Evolutionary conservation across 2,113 vertebrate species (phyloP), one percentile per base, ranked within the genome.

Genomic region (Eublepharis macularius): DNA sequence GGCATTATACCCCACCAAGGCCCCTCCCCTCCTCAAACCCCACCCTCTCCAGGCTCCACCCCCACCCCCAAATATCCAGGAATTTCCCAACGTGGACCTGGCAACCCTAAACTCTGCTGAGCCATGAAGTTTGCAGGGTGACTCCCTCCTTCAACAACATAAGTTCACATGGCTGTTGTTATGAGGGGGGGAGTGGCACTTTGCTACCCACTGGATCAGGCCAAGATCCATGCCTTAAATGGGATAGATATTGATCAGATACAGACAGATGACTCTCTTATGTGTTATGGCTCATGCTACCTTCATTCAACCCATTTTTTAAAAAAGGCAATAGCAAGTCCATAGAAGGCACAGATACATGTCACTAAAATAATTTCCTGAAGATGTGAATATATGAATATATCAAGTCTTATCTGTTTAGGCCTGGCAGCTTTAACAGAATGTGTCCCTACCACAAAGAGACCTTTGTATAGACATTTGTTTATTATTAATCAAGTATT

Each of bases 311-410:
- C 2, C 70, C 70, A 43, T 26, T 72, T 6, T 45, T 26, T 29
- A 36, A 65, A 12, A 68, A n/a, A 0, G 68, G 63, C 41, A 32
- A 60, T 17, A 34, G 81, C 39, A 68, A 88, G 80, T 68, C 0
- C 36, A 87, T 32, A 63, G 57, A 34, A 86, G 85, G 36, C 51
- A 54, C 84, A n/a, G 70, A 75, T 65, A 73, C 2, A 12, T 39
- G 47, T 16, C 57, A 75, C 54, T 77, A n/a, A 4, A 84, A 81
- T 47, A 77, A 54, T 0, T 76, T 60, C 78, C 91, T 63, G 57
- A 86, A 84, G 1, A 1, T 57, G 57, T 51, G 26, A 49, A 86
- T 16, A 34, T 4, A 78, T 68, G 80, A 75, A 87, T 80, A 88
- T 68, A 2, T 2, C 2, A n/a, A 49, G 4, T 66, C 13, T 75